A percentile compares a stretch with the other conserved stretches of the same genome.
Conservation (phyloP, 2,888 invertebrate species). For the Ptilodon capucinus region DNA sequence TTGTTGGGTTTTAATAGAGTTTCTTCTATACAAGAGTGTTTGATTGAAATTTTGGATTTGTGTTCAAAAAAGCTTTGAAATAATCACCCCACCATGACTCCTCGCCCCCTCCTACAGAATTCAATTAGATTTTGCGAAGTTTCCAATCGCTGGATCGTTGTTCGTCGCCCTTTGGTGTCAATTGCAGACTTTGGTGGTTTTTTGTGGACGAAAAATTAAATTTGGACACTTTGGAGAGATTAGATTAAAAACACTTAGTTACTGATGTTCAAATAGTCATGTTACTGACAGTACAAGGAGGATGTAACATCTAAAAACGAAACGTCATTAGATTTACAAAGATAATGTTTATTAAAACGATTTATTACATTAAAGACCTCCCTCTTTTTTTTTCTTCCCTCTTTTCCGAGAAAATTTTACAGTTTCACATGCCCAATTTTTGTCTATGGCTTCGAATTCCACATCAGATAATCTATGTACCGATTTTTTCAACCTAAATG, state of each 20-base stretch:
- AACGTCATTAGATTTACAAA: too few species aligned
- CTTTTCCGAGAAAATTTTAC: too few species aligned
- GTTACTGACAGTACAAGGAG: too few species aligned
- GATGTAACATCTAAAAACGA: too few species aligned
- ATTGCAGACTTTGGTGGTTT: conserved; percentile 24
- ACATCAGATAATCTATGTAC: too few species aligned
- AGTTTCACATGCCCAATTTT: too few species aligned
- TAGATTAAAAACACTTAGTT: neutral
- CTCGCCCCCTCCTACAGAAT: conserved; percentile 22
- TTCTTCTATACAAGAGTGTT: conserved; percentile 11
- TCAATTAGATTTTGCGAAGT: conserved; percentile 43
- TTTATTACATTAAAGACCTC: too few species aligned
- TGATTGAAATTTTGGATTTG: conserved; percentile 15
- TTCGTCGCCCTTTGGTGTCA: conserved; percentile 31
- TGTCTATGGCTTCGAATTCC: too few species aligned
- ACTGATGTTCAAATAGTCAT: neutral
- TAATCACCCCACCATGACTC: conserved; percentile 11
- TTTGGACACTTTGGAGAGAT: conserved; percentile 3
- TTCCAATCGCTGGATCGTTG: conserved; percentile 38
- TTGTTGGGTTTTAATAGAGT: too few species aligned
- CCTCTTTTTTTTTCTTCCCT: too few species aligned
- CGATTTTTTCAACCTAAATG: too few species aligned
- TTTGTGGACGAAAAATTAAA: conserved; percentile 22
- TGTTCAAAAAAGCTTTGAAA: conserved; percentile 23
- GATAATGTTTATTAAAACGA: neutral